Percentiles rank a stretch among this genome's conserved stretches.
Conservation (phyloP, 2,888 invertebrate genomes). For the Trachelus stipa region DNA sequence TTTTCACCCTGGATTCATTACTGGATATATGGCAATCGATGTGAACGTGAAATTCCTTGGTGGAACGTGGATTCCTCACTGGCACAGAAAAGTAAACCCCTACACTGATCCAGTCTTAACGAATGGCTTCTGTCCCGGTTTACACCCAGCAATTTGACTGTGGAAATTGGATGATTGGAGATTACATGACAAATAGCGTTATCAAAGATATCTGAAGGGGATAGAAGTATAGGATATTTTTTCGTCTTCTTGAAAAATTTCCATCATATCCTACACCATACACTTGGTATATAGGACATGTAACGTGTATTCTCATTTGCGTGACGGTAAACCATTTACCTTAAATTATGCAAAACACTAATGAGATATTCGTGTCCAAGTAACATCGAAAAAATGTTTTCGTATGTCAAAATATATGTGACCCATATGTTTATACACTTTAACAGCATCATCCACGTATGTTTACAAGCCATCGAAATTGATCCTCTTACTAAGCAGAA, state of each 20-base stretch:
- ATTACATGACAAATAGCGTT: not conserved
- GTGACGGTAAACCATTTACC: not conserved
- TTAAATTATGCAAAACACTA: not conserved
- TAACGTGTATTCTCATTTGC: not conserved
- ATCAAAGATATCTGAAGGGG: not conserved
- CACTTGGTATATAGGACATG: not conserved
- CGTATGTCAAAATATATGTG: not conserved
- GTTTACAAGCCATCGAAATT: not conserved
- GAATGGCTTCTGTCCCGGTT: not conserved
- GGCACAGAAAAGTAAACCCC: not conserved
- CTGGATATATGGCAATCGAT: not conserved
- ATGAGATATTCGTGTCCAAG: not conserved
- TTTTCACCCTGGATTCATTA: not conserved
- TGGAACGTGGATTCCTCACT: not conserved
- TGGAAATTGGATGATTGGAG: not conserved
- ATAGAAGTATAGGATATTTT: not conserved
- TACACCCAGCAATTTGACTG: not conserved
- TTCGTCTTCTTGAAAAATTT: not conserved
- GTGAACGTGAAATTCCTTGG: not conserved
- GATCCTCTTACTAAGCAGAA: not conserved
- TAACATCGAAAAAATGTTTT: not conserved
- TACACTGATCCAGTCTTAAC: not conserved
- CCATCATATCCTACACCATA: not conserved
- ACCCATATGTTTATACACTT: not conserved
- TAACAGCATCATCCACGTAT: not conserved